Conservation (phyloP, 2,888 invertebrate species). For the Capitulum mitella region DNA sequence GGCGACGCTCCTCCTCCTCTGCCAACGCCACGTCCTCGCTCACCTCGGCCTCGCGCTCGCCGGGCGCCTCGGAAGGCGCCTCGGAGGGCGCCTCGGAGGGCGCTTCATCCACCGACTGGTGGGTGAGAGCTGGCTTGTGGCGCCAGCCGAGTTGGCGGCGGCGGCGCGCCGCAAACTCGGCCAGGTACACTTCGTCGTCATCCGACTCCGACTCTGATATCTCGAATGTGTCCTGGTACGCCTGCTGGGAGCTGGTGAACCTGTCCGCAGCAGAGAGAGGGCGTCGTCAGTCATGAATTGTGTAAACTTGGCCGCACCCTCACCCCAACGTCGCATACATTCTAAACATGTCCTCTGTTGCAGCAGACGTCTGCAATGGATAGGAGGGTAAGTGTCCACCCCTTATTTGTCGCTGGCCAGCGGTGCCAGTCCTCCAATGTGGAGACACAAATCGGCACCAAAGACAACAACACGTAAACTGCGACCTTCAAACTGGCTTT, state of each 20-base stretch:
- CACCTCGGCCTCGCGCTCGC: not conserved
- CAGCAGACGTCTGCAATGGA: too few relatives aligned
- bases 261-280: not conserved
- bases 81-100: not conserved
- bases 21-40: not conserved
- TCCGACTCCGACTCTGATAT: slow-evolving; percentile 30
- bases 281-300: too few relatives aligned
- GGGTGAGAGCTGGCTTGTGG: not conserved
- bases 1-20: not conserved
- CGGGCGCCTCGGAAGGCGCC: slow-evolving; percentile 6
- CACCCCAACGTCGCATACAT: too few relatives aligned
- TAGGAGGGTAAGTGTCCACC: too few relatives aligned
- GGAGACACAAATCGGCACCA: too few relatives aligned
- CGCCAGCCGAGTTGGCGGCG: not conserved
- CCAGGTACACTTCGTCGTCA: slow-evolving; percentile 27
- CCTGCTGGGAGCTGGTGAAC: not conserved
- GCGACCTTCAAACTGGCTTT: too few relatives aligned
- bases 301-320: too few relatives aligned
- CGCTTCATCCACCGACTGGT: not conserved
- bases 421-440: too few relatives aligned
- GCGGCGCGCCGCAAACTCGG: not conserved
- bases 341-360: too few relatives aligned
- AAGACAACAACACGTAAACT: too few relatives aligned
- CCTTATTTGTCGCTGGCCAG: too few relatives aligned
- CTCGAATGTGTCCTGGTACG: slow-evolving; percentile 15